Base-by-base conservation (phyloP, 2,888 invertebrate species). In the Apodemia duryi region DNA sequence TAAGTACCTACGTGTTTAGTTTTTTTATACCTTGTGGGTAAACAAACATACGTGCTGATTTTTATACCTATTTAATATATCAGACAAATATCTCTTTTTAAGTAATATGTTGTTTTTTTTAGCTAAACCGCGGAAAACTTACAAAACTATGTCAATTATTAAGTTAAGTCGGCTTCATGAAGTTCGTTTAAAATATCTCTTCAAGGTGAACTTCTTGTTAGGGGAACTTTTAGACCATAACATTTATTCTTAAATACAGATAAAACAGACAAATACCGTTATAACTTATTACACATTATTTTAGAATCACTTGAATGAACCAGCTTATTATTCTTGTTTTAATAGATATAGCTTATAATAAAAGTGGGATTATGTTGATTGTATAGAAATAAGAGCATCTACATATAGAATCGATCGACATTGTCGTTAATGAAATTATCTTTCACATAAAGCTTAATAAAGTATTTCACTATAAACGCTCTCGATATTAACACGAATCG, bases 401-500 rank as follows among this genome's bases (percentile, higher is more conserved):
- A 32, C 57, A 57, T 57, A 57, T 57, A 5, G 57, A 29, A 29
- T 9, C 32, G 13, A 6, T 57, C 11, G 6, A 57, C 32, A 43
- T 63, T 57, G 32, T 64, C 46, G 46, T 63, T 52, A 62, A 61
- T 49, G 32, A 67, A 64, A 70, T 65, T 69, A 77, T 78, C 74
- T 79, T 78, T 77, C 77, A 76, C 80, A 71, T 83, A 32, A 83
- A 83, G 84, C 75, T 74, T 74, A 69, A 69, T 70, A 72, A 72
- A 69, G 76, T 77, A 76, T 74, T 77, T 77, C 74, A 75, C 76
- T 76, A 79, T 57, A 32, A 57, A 81, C 76, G 76, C 79, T 78
- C 77, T 77, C 73, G 73, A 81, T 82, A 81, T 82, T 77, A 77
- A 75, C 75, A 80, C 78, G 80, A 81, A 83, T 79, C 79, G 75